Evolutionary conservation across 2,113 vertebrate genomes (phyloP).

Genomic region (Pterocles orientalis): DNA sequence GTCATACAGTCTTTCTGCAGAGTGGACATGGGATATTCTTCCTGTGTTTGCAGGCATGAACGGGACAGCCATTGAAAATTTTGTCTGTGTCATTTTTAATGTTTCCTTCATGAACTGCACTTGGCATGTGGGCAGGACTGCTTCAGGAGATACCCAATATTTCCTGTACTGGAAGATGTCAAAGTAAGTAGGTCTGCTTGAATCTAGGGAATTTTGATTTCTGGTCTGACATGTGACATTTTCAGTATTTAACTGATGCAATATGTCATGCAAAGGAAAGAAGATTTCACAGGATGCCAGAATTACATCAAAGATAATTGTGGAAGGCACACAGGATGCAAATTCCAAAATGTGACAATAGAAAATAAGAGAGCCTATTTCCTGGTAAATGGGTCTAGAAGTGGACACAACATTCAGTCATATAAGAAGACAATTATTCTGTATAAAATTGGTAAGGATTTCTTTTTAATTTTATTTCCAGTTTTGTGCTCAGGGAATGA

Average conservation of each 20-base stretch:
- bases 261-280: slow-evolving; percentile 3
- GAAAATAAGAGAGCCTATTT: neutral
- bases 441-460: slow-evolving; percentile 41
- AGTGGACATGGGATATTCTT: neutral
- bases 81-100: slow-evolving; percentile 62
- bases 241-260: neutral
- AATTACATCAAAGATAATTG: neutral
- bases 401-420: neutral
- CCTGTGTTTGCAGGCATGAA: slow-evolving; percentile 28
- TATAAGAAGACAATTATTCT: fast-evolving
- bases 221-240: neutral
- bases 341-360: neutral
- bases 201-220: neutral
- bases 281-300: slow-evolving; percentile 26
- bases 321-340: slow-evolving; percentile 61
- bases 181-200: neutral
- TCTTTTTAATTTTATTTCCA: neutral
- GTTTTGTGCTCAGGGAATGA: neutral
- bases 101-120: slow-evolving; percentile 72
- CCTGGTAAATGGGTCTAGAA: slow-evolving; percentile 43
- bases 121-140: slow-evolving; percentile 34
- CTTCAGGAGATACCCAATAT: slow-evolving; percentile 60
- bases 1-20: neutral
- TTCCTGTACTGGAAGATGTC: slow-evolving; percentile 9
- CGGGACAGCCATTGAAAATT: slow-evolving; percentile 53